phyloP scores from a whole-genome alignment of 2,113 vertebrate genomes.

The Pycnonotus jocosus region DNA sequence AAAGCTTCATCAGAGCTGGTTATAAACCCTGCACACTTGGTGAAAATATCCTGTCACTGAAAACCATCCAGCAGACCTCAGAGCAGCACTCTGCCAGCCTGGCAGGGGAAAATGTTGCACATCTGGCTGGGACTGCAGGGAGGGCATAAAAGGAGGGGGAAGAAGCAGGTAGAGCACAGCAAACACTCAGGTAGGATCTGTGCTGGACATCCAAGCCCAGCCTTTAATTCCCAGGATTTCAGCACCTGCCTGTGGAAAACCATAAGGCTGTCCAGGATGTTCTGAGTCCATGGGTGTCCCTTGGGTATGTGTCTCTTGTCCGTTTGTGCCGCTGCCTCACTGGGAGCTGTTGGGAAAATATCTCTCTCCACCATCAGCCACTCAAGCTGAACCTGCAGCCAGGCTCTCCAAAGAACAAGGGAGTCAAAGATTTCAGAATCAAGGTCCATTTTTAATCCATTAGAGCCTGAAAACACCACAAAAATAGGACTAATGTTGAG shows the following conservation, averaged over 20 bases:
- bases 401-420: not conserved
- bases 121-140: not conserved
- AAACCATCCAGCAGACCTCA: not conserved
- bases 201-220: not conserved
- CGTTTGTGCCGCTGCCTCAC: not conserved
- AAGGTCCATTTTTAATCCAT: not conserved
- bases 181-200: not conserved
- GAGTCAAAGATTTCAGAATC: not conserved
- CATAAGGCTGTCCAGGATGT: not conserved
- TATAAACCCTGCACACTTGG: not conserved
- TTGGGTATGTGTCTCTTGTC: not conserved
- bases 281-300: not conserved
- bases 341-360: not conserved
- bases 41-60: constrained; percentile 30
- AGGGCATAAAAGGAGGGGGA: not conserved
- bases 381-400: not conserved
- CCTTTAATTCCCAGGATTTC: not conserved
- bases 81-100: not conserved
- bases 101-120: not conserved
- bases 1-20: not conserved
- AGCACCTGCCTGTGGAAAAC: not conserved
- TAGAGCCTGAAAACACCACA: not conserved
- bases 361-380: not conserved
- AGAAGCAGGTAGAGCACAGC: not conserved
- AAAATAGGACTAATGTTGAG: not conserved